Conservation (phyloP, 1,140 invertebrate species). For the Stegodyphus mimosarum region DNA sequence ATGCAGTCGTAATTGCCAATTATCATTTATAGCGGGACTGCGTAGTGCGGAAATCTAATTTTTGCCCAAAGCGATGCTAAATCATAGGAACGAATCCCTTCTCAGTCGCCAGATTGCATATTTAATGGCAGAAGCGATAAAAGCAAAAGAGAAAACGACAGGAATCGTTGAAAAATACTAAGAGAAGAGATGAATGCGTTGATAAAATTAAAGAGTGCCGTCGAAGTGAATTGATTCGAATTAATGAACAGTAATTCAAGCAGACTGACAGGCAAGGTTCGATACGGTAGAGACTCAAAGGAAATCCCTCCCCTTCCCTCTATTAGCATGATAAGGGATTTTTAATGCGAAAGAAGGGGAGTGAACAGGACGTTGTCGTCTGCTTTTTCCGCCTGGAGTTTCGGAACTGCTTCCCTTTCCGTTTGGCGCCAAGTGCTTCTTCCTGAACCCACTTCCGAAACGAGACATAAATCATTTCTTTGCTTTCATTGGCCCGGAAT, state of each 20-base stretch:
- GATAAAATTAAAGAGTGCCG: conserved; percentile 39
- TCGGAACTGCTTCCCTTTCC: conserved; percentile 26
- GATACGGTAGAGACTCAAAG: not conserved
- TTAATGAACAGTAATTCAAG: conserved; percentile 13
- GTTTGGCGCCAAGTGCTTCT: conserved; percentile 29
- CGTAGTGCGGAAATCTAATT: no score
- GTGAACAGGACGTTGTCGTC: conserved; percentile 23
- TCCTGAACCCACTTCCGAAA: conserved; percentile 11
- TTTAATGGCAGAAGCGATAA: no score
- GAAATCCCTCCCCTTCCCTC: not conserved
- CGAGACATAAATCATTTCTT: conserved; percentile 15
- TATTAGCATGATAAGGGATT: conserved; percentile 42
- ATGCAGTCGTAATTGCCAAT: no score
- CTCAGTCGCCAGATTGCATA: no score
- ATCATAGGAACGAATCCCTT: no score
- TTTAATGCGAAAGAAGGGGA: conserved; percentile 16
- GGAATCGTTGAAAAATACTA: no score
- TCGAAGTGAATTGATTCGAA: conserved; percentile 18
- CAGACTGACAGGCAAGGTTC: not conserved
- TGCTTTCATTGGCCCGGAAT: no score
- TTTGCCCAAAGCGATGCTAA: no score
- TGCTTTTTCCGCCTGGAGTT: conserved; percentile 13
- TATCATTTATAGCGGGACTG: no score
- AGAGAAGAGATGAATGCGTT: not conserved
- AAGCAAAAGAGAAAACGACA: no score